These are phyloP conservation scores for Drosophila koepferae DNA, from an alignment of 2,888 invertebrate species.

Conservation along the genomic window DNA sequence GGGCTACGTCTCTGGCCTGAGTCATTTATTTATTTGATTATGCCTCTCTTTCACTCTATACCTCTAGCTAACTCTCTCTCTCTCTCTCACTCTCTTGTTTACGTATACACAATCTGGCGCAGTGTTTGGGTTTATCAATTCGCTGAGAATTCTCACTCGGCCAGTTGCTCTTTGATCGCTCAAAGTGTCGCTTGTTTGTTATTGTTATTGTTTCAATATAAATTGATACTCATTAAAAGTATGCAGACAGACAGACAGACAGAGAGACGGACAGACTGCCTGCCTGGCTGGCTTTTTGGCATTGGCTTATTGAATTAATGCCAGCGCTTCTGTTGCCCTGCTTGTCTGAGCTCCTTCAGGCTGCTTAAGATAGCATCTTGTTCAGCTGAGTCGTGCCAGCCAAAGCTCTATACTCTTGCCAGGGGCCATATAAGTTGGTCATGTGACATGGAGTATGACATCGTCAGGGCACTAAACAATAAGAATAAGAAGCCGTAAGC, in stretches of 20 bases:
- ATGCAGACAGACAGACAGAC: slow-evolving; percentile 19
- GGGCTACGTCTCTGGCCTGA: slow-evolving; percentile 10
- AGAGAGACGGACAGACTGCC: slow-evolving; percentile 8
- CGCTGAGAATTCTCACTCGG: slow-evolving; percentile 30
- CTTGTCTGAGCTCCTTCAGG: slow-evolving; percentile 33
- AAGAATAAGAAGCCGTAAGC: not conserved
- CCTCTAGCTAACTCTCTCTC: not conserved
- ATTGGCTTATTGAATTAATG: slow-evolving; percentile 70
- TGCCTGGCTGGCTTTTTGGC: slow-evolving; percentile 33
- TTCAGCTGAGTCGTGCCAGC: slow-evolving; percentile 52
- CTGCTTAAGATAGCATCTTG: slow-evolving; percentile 74
- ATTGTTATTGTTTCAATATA: slow-evolving; percentile 61
- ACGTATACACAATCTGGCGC: slow-evolving; percentile 57
- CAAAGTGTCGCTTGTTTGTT: slow-evolving; percentile 39
- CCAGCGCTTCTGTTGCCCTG: slow-evolving; percentile 53
- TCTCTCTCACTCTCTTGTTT: slow-evolving; percentile 20
- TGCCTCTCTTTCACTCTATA: not conserved
- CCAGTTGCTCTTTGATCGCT: slow-evolving; percentile 5
- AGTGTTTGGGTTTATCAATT: slow-evolving; percentile 10
- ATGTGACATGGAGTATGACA: not conserved
- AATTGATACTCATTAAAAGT: slow-evolving; percentile 68
- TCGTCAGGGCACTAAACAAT: not conserved
- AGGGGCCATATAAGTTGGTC: not conserved
- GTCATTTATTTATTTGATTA: slow-evolving; percentile 43
- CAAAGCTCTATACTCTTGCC: slow-evolving; percentile 8